Evolutionary conservation across 1,140 invertebrate genomes (phyloP).

Genomic region (Archegozetes longisetosus): DNA sequence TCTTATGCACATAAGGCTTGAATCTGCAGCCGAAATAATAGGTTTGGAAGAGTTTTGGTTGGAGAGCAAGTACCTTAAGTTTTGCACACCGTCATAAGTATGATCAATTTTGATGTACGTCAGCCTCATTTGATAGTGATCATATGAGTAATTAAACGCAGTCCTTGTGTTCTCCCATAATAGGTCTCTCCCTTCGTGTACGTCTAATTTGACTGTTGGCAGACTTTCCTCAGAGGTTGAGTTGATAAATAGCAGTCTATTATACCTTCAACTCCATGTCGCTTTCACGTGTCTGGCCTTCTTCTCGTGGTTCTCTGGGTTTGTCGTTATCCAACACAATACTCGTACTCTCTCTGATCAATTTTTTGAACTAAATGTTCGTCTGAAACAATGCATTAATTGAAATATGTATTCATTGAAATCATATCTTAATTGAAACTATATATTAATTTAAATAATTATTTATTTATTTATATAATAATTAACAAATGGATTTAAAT

Average conservation of each 20-base stretch:
- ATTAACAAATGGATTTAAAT: too few species aligned
- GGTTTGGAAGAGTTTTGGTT: conserved; percentile 49
- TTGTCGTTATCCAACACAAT: too few species aligned
- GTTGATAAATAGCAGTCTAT: conserved; percentile 76
- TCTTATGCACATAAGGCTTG: conserved; percentile 68
- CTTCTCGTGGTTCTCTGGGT: too few species aligned
- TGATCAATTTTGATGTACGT: conserved; percentile 90
- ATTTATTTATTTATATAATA: too few species aligned
- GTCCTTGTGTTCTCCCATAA: conserved; percentile 91
- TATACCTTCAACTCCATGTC: conserved; percentile 88
- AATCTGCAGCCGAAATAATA: conserved; percentile 73
- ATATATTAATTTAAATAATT: too few species aligned
- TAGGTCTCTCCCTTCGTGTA: conserved; percentile 70
- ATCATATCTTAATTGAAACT: too few species aligned
- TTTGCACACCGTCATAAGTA: conserved; percentile 81
- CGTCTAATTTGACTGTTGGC: conserved; percentile 35
- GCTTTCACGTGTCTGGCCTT: conserved; percentile 81
- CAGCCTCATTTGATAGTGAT: conserved; percentile 62
- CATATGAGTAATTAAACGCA: too few species aligned
- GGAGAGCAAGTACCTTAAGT: conserved; percentile 69
- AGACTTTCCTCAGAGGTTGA: conserved; percentile 39
- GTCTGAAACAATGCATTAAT: too few species aligned
- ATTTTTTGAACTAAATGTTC: too few species aligned
- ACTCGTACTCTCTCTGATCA: too few species aligned
- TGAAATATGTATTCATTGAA: too few species aligned